phyloP scores from a whole-genome alignment of 2,797 vertebrate species.

The Astyanax mexicanus region DNA sequence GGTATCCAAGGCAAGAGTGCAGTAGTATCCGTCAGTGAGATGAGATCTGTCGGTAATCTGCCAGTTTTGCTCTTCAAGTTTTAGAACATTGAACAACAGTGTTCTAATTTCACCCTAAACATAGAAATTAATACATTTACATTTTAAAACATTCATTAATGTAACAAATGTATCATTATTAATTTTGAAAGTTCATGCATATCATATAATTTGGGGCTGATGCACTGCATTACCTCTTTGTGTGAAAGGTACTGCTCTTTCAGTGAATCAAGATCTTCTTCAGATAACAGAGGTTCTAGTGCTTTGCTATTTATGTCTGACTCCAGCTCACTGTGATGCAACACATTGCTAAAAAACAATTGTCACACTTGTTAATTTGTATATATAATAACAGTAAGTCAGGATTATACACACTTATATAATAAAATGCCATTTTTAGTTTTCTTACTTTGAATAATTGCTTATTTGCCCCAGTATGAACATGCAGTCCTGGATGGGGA shows the following conservation, averaged over 20 bases:
- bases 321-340: constrained; percentile 76
- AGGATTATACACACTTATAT: too few species aligned
- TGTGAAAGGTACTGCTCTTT: constrained; percentile 74
- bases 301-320: constrained; percentile 70
- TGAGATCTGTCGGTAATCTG: constrained; percentile 73
- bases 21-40: constrained; percentile 78
- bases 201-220: not conserved
- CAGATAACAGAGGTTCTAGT: constrained; percentile 78
- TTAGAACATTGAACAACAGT: constrained; percentile 75
- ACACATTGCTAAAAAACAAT: constrained; percentile 75
- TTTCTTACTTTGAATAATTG: constrained; percentile 84
- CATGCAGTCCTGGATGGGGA: constrained; percentile 76
- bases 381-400: too few species aligned
- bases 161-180: not conserved
- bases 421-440: too few species aligned
- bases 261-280: constrained; percentile 66
- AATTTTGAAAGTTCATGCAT: too few species aligned
- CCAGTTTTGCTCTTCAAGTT: constrained; percentile 81
- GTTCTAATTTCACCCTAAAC: constrained; percentile 72
- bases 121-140: not conserved
- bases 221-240: constrained; percentile 76
- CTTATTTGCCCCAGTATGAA: constrained; percentile 86
- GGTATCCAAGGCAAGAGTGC: constrained; percentile 82
- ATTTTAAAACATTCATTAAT: not conserved
- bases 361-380: constrained; percentile 7